These are phyloP conservation scores for Melieria crassipennis DNA, from an alignment of 2,888 invertebrate genomes.

Conservation along the genomic window DNA sequence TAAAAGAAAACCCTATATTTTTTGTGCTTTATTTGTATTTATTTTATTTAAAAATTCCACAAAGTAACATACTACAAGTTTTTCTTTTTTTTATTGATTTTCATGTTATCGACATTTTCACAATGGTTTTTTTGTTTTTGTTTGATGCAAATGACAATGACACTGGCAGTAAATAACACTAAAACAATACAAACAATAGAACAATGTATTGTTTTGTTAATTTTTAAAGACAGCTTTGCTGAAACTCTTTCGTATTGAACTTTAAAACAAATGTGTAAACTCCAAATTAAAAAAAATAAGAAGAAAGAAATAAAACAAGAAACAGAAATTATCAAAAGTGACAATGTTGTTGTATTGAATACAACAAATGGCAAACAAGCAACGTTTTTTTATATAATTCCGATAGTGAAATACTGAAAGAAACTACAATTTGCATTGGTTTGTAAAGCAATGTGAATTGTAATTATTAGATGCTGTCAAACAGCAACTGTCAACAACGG, in stretches of 20 bases:
- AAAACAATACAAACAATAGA: neutral
- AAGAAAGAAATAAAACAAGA: neutral
- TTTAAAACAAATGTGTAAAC: neutral
- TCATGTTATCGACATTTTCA: neutral
- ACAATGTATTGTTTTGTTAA: conserved; percentile 6
- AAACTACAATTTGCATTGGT: too few species aligned
- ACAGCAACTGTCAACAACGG: too few species aligned
- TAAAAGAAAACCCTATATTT: too few species aligned
- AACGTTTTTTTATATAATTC: too few species aligned
- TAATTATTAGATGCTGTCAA: too few species aligned
- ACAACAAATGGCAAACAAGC: neutral
- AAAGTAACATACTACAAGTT: neutral
- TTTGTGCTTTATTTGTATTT: too few species aligned
- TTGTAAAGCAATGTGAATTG: too few species aligned
- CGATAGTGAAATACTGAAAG: too few species aligned
- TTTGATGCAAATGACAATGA: neutral
- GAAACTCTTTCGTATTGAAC: neutral
- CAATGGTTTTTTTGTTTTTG: neutral
- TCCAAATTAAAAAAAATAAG: neutral
- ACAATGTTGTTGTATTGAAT: neutral
- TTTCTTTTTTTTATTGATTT: neutral
- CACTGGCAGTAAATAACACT: neutral
- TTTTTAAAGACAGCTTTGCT: neutral
- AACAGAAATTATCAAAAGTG: neutral
- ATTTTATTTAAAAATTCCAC: too few species aligned